Percentiles rank a stretch among this genome's conserved stretches.
Conservation (phyloP, 2,113 vertebrate species). For the Labeo rohita region DNA sequence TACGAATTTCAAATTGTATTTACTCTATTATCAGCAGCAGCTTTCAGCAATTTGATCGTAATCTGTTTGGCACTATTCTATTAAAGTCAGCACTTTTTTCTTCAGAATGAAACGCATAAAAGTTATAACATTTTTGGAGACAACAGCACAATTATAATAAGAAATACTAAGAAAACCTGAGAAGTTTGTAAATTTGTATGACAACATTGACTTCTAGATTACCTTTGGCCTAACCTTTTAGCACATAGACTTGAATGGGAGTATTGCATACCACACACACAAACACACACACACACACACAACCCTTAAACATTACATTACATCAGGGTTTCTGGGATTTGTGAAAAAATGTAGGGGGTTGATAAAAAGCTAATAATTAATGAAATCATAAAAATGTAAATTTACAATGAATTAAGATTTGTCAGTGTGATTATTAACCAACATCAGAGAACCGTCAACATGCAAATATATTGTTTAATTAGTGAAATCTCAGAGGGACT, state of each 20-base stretch:
- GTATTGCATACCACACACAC: too few species aligned
- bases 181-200: not conserved
- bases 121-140: not conserved
- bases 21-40: not conserved
- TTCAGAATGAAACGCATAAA: not conserved
- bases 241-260: not conserved
- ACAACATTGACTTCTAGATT: not conserved
- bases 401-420: too few species aligned
- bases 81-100: not conserved
- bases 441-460: too few species aligned
- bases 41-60: not conserved
- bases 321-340: not conserved
- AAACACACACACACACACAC: too few species aligned
- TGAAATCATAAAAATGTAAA: not conserved
- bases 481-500: too few species aligned
- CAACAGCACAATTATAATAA: not conserved
- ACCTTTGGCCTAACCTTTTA: not conserved
- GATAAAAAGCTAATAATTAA: not conserved
- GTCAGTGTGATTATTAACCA: too few species aligned
- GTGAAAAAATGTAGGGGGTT: not conserved
- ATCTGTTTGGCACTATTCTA: not conserved
- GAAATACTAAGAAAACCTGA: not conserved
- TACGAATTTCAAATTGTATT: not conserved
- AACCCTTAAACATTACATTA: too few species aligned
- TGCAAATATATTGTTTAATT: too few species aligned